Evolutionary conservation across 2,113 vertebrate genomes (phyloP).

Genomic region (Falco punctatus): DNA sequence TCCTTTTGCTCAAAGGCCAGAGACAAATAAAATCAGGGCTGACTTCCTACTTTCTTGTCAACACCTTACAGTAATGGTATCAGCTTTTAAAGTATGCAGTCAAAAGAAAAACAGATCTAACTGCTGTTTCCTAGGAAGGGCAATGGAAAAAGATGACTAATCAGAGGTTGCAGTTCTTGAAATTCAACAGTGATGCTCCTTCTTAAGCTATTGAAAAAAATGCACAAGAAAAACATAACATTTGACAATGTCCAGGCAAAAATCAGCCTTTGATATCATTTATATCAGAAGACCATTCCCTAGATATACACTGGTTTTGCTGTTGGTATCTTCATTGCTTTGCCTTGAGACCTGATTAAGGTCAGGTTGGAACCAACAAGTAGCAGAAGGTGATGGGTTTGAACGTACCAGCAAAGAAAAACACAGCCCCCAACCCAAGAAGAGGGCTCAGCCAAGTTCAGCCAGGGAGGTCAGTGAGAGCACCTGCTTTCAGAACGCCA

Average conservation of each 20-base stretch:
- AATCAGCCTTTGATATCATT: background rate
- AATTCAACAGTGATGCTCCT: background rate
- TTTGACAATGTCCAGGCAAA: background rate
- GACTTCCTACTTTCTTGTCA: background rate
- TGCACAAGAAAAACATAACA: background rate
- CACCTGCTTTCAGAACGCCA: background rate
- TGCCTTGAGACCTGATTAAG: background rate
- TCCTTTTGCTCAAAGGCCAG: background rate
- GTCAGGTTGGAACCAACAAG: background rate
- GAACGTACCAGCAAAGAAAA: background rate
- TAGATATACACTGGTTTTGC: background rate
- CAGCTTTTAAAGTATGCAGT: background rate
- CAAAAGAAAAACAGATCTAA: background rate
- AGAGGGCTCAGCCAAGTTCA: background rate
- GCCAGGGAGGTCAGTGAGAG: background rate
- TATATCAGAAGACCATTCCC: background rate
- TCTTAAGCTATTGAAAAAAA: background rate
- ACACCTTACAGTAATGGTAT: background rate
- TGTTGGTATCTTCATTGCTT: background rate
- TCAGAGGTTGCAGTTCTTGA: background rate
- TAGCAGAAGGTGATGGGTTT: background rate
- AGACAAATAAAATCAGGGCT: background rate
- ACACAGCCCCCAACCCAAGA: background rate
- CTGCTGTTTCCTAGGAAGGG: background rate
- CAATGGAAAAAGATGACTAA: background rate